Evolutionary conservation across 1,140 invertebrate genomes (phyloP).

Genomic region (Aphis craccivora): DNA sequence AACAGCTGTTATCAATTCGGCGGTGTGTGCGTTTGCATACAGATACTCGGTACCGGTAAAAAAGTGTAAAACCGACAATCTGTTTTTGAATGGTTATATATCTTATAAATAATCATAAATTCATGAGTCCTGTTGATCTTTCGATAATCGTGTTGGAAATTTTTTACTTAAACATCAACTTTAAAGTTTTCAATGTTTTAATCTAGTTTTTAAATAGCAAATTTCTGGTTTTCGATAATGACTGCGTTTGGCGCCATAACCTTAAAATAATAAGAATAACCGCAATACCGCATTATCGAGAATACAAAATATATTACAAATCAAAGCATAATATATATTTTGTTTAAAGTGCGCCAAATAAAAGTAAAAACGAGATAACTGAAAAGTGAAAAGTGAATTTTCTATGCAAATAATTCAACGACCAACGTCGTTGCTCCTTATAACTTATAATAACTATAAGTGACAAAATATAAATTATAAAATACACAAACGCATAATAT

Average conservation of each 20-base stretch:
- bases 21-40: background rate
- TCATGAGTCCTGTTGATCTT: background rate
- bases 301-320: background rate
- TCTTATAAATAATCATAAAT: too few relatives aligned
- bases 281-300: background rate
- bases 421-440: too few relatives aligned
- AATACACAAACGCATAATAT: background rate
- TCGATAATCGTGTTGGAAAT: background rate
- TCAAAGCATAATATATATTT: background rate
- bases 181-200: background rate
- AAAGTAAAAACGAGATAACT: background rate
- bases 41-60: background rate
- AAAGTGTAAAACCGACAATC: too few relatives aligned
- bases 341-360: constrained; percentile 29
- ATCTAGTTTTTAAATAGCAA: background rate
- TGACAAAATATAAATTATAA: too few relatives aligned
- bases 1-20: background rate
- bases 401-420: background rate
- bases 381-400: background rate
- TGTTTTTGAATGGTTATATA: too few relatives aligned
- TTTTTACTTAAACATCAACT: too few relatives aligned
- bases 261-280: background rate
- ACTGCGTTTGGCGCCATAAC: constrained; percentile 7
- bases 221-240: background rate
- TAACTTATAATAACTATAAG: too few relatives aligned